Evolutionary conservation across 2,113 vertebrate species (phyloP).

Genomic region (Pandion haliaetus): DNA sequence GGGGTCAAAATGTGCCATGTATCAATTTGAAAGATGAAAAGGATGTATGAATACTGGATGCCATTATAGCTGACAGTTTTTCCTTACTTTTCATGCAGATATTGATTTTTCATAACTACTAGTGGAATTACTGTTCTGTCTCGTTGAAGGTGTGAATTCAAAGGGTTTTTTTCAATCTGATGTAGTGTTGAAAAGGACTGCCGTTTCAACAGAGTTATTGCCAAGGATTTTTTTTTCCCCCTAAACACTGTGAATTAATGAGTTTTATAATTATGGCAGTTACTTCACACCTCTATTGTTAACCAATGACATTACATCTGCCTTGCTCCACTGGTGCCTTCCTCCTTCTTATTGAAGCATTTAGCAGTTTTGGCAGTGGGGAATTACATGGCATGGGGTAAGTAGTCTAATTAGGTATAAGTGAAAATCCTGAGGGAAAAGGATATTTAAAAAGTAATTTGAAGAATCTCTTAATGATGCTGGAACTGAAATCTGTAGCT

Average conservation of each 20-base stretch:
- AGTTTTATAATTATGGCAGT: constrained; percentile 80
- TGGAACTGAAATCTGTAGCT: constrained; percentile 65
- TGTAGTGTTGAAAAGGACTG: constrained; percentile 55
- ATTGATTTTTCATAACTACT: constrained; percentile 45
- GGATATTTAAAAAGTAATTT: constrained; percentile 79
- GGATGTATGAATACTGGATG: background rate
- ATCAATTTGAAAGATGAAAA: background rate
- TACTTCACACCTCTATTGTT: constrained; percentile 84
- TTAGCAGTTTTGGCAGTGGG: constrained; percentile 84
- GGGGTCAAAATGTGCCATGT: background rate
- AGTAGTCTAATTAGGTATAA: constrained; percentile 82
- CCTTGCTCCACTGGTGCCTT: constrained; percentile 75
- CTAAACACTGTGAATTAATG: constrained; percentile 75
- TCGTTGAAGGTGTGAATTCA: constrained; percentile 57
- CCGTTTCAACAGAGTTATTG: constrained; percentile 59
- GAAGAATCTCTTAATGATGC: constrained; percentile 79
- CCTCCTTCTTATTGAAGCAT: constrained; percentile 78
- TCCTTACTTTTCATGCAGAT: constrained; percentile 30
- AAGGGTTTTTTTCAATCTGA: constrained; percentile 44
- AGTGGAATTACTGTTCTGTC: constrained; percentile 36
- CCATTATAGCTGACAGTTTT: background rate
- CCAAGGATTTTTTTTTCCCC: constrained; percentile 33
- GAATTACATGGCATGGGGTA: constrained; percentile 80
- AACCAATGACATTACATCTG: constrained; percentile 85
- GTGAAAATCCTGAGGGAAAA: constrained; percentile 80